phyloP scores from a whole-genome alignment of 1,140 invertebrate species.

The Apis florea region DNA sequence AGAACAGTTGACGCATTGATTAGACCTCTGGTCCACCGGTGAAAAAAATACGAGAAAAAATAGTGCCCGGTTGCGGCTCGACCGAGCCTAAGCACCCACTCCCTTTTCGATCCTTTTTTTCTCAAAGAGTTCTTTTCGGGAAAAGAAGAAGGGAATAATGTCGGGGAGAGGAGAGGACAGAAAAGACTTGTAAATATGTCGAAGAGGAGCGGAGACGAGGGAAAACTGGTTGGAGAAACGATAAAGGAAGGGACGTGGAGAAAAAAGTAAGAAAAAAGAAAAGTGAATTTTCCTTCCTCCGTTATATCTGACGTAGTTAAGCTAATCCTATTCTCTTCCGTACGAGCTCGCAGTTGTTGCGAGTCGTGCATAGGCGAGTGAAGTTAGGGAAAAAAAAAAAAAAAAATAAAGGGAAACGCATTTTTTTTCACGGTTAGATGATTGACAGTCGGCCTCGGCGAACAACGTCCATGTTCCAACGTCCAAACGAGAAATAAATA shows the following conservation, averaged over 20 bases:
- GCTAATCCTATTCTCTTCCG: neutral
- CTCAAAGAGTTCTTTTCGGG: too few species aligned
- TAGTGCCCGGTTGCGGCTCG: too few species aligned
- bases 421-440: neutral
- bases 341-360: neutral
- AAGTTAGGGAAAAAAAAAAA: too few species aligned
- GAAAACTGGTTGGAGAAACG: neutral
- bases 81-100: too few species aligned
- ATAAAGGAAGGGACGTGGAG: neutral
- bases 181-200: neutral
- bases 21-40: neutral
- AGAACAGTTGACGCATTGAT: neutral
- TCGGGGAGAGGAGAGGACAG: neutral
- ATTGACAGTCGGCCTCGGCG: neutral
- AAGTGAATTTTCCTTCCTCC: neutral
- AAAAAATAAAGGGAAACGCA: neutral
- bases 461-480: neutral
- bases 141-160: neutral
- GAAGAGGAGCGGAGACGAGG: neutral
- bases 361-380: too few species aligned
- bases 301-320: neutral
- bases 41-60: neutral
- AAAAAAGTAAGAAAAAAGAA: neutral
- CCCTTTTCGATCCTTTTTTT: too few species aligned
- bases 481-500: conserved; percentile 30